Conservation (phyloP, 2,113 vertebrate species). For the Tetrao urogallus region DNA sequence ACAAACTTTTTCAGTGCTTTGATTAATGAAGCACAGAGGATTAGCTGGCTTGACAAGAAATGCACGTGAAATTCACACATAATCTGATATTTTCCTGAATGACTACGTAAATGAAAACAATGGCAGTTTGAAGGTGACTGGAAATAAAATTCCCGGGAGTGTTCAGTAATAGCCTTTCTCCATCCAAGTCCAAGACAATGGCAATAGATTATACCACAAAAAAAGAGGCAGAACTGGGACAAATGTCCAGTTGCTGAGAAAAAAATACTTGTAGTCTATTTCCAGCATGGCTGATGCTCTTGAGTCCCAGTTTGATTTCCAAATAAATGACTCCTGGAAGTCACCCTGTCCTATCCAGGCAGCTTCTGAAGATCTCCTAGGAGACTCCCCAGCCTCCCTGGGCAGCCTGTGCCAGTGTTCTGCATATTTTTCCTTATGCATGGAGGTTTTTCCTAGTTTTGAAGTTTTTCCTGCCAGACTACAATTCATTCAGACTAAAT, state of each 20-base stretch:
- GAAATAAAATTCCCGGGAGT: neutral
- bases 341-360: neutral
- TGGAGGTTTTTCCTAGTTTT: neutral
- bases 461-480: neutral
- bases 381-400: neutral
- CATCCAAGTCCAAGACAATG: neutral
- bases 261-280: neutral
- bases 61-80: neutral
- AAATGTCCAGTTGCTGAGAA: neutral
- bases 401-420: neutral
- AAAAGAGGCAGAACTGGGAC: neutral
- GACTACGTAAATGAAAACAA: neutral
- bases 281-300: neutral
- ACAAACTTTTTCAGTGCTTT: slow-evolving; percentile 23
- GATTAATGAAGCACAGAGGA: neutral
- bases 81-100: neutral
- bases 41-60: slow-evolving; percentile 14
- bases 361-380: neutral
- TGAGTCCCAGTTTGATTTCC: neutral
- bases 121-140: neutral
- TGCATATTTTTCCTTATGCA: neutral
- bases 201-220: neutral
- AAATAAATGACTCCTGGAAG: neutral
- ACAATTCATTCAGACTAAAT: neutral
- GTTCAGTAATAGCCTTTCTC: neutral